These are phyloP conservation scores for Lordiphosa mommai DNA, from an alignment of 1,140 invertebrate species.

Conservation along the genomic window DNA sequence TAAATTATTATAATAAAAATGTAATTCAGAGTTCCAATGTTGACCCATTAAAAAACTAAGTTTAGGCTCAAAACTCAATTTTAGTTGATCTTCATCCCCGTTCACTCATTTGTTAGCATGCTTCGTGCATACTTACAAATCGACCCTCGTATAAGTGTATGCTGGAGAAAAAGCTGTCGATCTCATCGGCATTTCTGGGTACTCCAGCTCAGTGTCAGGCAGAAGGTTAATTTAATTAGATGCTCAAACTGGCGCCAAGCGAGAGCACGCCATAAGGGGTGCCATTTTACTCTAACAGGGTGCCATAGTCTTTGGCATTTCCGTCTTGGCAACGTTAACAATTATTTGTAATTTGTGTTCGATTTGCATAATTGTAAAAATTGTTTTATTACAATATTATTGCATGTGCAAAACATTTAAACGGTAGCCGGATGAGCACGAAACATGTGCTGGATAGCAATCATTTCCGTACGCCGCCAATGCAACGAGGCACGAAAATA, in stretches of 20 bases:
- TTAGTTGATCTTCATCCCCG: too few relatives aligned
- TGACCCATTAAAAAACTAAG: too few relatives aligned
- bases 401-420: constrained; percentile 46
- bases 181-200: constrained; percentile 16
- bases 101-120: too few relatives aligned
- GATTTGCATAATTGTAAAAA: constrained; percentile 49
- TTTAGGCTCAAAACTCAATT: too few relatives aligned
- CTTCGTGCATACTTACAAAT: background rate
- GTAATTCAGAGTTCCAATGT: too few relatives aligned
- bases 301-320: constrained; percentile 14
- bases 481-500: constrained; percentile 41
- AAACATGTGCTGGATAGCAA: constrained; percentile 14
- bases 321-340: constrained; percentile 20
- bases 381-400: constrained; percentile 32
- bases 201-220: constrained; percentile 13
- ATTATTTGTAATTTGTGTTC: constrained; percentile 32
- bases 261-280: background rate
- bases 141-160: constrained; percentile 10
- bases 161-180: background rate
- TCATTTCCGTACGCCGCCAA: constrained; percentile 27
- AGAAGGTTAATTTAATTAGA: constrained; percentile 71
- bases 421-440: constrained; percentile 47
- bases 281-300: constrained; percentile 11
- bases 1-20: too few relatives aligned
- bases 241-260: constrained; percentile 11